phyloP scores from a whole-genome alignment of 2,113 vertebrate genomes.

The Atherinomorus stipes region DNA sequence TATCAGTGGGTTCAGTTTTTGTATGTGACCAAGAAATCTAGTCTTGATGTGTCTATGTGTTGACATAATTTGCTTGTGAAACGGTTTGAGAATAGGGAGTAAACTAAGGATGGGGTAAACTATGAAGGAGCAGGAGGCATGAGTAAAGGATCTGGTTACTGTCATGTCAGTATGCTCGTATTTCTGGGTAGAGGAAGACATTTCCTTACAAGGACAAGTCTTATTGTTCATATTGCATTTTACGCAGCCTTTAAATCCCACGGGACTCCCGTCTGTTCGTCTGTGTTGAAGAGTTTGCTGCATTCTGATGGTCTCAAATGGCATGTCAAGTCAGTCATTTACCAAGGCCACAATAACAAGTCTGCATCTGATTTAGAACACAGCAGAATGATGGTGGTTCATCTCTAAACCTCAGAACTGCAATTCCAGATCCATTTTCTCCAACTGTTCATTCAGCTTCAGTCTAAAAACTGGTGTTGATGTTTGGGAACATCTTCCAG shows the following conservation, averaged over 20 bases:
- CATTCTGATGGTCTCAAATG: slow-evolving; percentile 38
- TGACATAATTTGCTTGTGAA: background rate
- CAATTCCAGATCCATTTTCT: slow-evolving; percentile 5
- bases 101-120: background rate
- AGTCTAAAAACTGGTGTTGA: slow-evolving; percentile 9
- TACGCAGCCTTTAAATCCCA: slow-evolving; percentile 19
- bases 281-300: slow-evolving; percentile 36
- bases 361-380: slow-evolving; percentile 56
- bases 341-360: slow-evolving; percentile 62
- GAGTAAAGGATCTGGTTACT: slow-evolving; percentile 38
- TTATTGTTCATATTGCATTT: slow-evolving; percentile 51
- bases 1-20: background rate
- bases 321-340: slow-evolving; percentile 58
- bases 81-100: background rate
- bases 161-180: slow-evolving; percentile 25
- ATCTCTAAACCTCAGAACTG: slow-evolving; percentile 46
- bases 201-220: slow-evolving; percentile 54
- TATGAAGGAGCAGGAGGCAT: slow-evolving; percentile 22
- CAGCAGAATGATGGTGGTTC: slow-evolving; percentile 36
- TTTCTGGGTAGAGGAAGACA: slow-evolving; percentile 32
- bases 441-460: slow-evolving; percentile 4
- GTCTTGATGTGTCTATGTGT: background rate
- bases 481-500: slow-evolving; percentile 4
- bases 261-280: slow-evolving; percentile 28
- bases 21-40: background rate